phyloP scores from a whole-genome alignment of 2,888 invertebrate species.

The Latheticus oryzae region DNA sequence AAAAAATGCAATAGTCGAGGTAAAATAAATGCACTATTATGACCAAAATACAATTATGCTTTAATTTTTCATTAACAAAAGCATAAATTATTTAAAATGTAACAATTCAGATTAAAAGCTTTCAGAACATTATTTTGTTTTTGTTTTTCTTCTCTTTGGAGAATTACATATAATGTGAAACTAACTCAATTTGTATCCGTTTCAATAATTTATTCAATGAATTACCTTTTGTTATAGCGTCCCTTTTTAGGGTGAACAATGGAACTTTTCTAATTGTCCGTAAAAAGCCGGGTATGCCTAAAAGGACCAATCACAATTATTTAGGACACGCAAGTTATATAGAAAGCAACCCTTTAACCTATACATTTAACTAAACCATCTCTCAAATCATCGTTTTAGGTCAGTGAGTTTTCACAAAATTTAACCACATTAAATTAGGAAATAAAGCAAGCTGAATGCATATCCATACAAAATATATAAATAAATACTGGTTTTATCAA shows the following conservation, averaged over 20 bases:
- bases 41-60: too few species aligned
- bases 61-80: too few species aligned
- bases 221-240: conserved; percentile 22
- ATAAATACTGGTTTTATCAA: too few species aligned
- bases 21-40: too few species aligned
- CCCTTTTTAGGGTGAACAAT: conserved; percentile 12
- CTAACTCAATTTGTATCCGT: conserved; percentile 18
- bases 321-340: conserved; percentile 19
- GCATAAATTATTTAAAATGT: too few species aligned
- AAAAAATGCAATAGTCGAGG: too few species aligned
- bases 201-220: conserved; percentile 22
- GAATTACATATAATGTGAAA: conserved; percentile 27
- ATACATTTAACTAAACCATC: conserved; percentile 15
- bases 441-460: too few species aligned
- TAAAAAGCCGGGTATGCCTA: conserved; percentile 27
- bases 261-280: conserved; percentile 33
- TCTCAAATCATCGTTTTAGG: conserved; percentile 14
- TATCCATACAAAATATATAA: too few species aligned
- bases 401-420: conserved; percentile 21
- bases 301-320: conserved; percentile 23
- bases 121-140: too few species aligned
- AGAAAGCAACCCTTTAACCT: conserved; percentile 25
- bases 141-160: too few species aligned
- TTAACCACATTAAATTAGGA: conserved; percentile 22
- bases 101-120: too few species aligned